Evolutionary conservation across 2,797 vertebrate species (phyloP).

Genomic region (Gallinago solitaria): DNA sequence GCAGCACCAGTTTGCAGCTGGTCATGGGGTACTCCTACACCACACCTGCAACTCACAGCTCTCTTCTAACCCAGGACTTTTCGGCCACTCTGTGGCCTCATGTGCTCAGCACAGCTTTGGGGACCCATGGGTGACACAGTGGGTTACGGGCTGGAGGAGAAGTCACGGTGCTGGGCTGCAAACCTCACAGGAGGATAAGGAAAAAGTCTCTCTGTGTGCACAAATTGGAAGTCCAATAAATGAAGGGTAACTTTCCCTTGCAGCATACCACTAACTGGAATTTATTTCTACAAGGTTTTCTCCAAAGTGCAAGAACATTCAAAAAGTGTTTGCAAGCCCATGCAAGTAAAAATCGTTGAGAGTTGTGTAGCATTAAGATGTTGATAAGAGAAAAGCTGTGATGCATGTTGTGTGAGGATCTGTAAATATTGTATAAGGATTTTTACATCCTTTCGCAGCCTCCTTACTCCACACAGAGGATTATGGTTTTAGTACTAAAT

Average conservation of each 20-base stretch:
- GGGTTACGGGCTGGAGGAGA: neutral
- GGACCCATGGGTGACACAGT: neutral
- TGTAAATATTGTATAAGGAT: neutral
- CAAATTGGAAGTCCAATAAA: neutral
- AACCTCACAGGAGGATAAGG: neutral
- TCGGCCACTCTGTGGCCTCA: neutral
- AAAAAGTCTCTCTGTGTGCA: neutral
- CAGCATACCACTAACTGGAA: neutral
- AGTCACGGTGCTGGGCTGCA: neutral
- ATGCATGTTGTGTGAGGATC: neutral
- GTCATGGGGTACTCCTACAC: neutral
- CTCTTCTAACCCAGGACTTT: neutral
- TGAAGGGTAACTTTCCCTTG: neutral
- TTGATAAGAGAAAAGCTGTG: neutral
- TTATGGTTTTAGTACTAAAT: neutral
- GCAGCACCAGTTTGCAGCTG: neutral
- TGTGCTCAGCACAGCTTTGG: neutral
- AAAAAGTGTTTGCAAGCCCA: neutral
- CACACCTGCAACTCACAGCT: neutral
- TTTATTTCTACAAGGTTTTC: neutral
- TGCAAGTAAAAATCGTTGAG: neutral
- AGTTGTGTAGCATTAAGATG: neutral
- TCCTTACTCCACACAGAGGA: neutral
- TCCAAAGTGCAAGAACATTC: neutral
- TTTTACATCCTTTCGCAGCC: neutral